Percentiles rank a stretch among this genome's conserved stretches.
Conservation (phyloP, 2,797 vertebrate species). For the Pygocentrus nattereri region DNA sequence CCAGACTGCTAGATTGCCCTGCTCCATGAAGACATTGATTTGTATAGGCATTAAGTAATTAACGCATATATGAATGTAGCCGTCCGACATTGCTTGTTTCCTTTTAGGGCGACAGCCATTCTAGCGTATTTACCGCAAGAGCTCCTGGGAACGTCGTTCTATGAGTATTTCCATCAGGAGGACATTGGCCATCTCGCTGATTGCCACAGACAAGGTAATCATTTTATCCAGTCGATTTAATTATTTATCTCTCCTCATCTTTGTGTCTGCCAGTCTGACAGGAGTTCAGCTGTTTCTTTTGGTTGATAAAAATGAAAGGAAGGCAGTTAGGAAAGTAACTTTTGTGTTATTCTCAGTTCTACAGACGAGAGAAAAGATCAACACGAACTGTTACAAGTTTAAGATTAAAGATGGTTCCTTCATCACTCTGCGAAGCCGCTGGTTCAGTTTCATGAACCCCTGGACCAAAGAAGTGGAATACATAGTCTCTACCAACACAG, state of each 20-base stretch:
- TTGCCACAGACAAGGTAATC: slow-evolving; percentile 95
- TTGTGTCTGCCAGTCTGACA: neutral
- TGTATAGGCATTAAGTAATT: slow-evolving; percentile 2
- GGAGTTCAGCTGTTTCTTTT: neutral
- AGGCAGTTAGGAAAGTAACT: neutral
- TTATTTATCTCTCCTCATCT: neutral
- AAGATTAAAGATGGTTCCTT: slow-evolving; percentile 99
- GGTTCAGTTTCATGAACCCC: slow-evolving; percentile 99
- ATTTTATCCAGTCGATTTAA: neutral
- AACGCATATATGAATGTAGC: neutral
- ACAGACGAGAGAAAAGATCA: slow-evolving; percentile 97
- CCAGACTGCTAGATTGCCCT: neutral
- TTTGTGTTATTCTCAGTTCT: slow-evolving; percentile 81
- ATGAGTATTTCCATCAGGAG: slow-evolving; percentile 98
- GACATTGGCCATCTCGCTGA: slow-evolving; percentile 96
- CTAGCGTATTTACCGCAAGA: slow-evolving; percentile 97
- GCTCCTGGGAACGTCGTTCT: slow-evolving; percentile 97
- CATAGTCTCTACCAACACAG: slow-evolving; percentile 97
- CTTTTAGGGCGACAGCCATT: slow-evolving; percentile 92
- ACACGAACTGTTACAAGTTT: slow-evolving; percentile 98
- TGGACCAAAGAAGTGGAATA: slow-evolving; percentile 99
- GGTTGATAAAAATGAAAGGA: neutral
- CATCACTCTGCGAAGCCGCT: slow-evolving; percentile 94
- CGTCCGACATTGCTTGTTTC: slow-evolving; percentile 5
- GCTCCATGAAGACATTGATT: neutral